phyloP scores from a whole-genome alignment of 2,888 invertebrate genomes.

The Drosophila buzzatii region DNA sequence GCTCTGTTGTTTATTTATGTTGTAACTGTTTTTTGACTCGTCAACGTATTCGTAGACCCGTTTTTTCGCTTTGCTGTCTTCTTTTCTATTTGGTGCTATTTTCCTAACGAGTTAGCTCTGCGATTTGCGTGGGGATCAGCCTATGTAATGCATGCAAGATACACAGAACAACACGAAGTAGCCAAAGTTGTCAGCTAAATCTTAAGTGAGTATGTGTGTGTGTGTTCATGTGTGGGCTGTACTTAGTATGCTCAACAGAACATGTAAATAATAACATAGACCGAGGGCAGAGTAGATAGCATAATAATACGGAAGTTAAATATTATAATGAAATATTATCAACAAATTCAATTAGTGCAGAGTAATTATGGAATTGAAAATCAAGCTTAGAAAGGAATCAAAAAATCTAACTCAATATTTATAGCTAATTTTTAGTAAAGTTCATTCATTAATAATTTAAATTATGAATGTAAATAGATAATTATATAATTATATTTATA shows the following conservation, averaged over 20 bases:
- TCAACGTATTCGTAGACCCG: slow-evolving; percentile 44
- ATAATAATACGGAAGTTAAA: background rate
- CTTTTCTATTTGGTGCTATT: slow-evolving; percentile 32
- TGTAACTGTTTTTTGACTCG: slow-evolving; percentile 65
- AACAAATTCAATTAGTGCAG: background rate
- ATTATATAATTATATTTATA: too few species aligned
- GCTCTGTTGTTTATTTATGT: slow-evolving; percentile 55
- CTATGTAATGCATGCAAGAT: slow-evolving; percentile 22
- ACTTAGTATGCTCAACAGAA: slow-evolving; percentile 29
- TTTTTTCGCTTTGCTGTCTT: slow-evolving; percentile 24
- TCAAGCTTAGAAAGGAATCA: background rate
- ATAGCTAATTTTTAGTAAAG: too few species aligned
- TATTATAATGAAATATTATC: background rate
- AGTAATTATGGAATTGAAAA: background rate
- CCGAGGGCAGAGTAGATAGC: background rate
- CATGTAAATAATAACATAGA: slow-evolving; percentile 20
- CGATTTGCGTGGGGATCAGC: slow-evolving; percentile 47
- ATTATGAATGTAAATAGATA: too few species aligned
- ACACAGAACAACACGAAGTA: slow-evolving; percentile 11
- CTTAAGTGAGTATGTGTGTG: background rate
- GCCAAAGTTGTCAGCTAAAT: slow-evolving; percentile 39
- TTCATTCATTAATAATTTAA: too few species aligned
- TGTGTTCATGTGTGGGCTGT: slow-evolving; percentile 32
- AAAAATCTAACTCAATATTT: background rate
- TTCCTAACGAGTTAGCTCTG: slow-evolving; percentile 41